A percentile compares a stretch with the other conserved stretches of the same genome.
Conservation (phyloP, 2,113 vertebrate genomes). For the Saccopteryx bilineata region DNA sequence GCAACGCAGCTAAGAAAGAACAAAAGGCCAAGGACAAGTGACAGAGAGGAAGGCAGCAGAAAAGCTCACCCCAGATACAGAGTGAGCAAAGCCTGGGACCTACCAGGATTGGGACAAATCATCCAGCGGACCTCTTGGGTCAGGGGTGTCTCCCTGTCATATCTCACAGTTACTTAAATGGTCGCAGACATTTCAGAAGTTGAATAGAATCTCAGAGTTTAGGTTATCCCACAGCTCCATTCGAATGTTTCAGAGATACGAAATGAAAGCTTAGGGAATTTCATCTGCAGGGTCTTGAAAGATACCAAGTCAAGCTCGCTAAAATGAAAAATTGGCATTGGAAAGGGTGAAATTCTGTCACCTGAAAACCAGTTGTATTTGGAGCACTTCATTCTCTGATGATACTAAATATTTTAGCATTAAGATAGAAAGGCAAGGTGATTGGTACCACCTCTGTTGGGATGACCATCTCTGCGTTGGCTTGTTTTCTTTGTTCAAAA, state of each 20-base stretch:
- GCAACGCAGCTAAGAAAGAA: background rate
- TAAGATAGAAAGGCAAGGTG: background rate
- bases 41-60: background rate
- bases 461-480: background rate
- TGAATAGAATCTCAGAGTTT: background rate
- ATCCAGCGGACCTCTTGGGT: too few relatives aligned
- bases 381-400: background rate
- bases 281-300: background rate
- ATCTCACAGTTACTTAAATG: background rate
- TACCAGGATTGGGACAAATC: background rate
- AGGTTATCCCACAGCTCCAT: background rate
- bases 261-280: background rate
- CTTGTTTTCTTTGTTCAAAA: background rate
- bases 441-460: background rate
- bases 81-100: background rate
- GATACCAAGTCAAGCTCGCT: background rate
- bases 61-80: background rate
- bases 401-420: background rate
- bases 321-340: conserved; percentile 14
- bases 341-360: background rate
- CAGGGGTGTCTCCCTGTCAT: background rate
- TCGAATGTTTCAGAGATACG: background rate
- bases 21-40: background rate
- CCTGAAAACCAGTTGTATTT: conserved; percentile 11
- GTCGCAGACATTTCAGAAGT: background rate